These are phyloP conservation scores for Euphonia xanthogaster DNA, from an alignment of 2,797 vertebrate species.

Conservation along the genomic window DNA sequence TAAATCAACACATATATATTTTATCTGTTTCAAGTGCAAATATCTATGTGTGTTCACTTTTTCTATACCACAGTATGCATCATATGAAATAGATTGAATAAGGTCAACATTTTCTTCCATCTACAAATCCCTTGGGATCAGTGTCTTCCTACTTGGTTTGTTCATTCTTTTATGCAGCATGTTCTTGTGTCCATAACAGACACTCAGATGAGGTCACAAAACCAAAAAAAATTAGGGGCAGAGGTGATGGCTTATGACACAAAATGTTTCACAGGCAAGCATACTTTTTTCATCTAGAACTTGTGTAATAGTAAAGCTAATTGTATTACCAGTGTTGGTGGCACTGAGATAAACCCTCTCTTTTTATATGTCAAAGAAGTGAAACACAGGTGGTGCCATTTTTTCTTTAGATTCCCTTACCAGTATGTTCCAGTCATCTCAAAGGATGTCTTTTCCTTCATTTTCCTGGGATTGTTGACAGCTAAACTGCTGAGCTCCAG, in stretches of 20 bases:
- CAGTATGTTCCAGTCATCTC: background rate
- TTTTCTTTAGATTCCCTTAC: background rate
- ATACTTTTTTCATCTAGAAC: background rate
- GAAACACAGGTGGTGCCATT: background rate
- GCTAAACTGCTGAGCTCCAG: background rate
- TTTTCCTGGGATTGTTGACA: background rate
- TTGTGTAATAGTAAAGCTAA: background rate
- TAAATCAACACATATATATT: background rate
- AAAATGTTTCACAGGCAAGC: background rate
- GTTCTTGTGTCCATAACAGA: background rate
- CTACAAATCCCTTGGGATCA: background rate
- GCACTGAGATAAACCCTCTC: background rate
- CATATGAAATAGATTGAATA: background rate
- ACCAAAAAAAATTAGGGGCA: background rate
- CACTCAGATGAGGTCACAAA: background rate
- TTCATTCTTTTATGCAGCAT: background rate
- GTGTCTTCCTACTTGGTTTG: background rate
- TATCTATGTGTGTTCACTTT: background rate
- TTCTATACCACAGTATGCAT: background rate
- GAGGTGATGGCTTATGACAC: background rate
- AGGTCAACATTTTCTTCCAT: background rate
- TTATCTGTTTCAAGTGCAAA: background rate
- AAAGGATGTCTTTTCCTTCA: background rate
- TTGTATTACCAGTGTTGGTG: background rate
- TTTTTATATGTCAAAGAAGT: background rate